Conservation (phyloP, 1,140 invertebrate genomes). For the Hestina assimilis region DNA sequence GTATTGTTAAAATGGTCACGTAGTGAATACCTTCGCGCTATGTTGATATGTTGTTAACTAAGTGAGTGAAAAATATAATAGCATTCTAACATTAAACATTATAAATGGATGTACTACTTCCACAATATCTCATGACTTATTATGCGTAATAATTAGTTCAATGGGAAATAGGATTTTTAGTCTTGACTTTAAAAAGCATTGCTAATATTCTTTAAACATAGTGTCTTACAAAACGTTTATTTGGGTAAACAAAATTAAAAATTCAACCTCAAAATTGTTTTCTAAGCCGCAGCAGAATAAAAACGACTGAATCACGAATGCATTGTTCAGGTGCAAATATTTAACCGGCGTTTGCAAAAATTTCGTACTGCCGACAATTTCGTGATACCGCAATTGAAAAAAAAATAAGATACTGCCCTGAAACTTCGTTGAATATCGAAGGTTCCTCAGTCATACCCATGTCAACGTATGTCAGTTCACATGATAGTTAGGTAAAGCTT, state of each 20-base stretch:
- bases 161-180: no score
- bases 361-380: conserved; percentile 50
- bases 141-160: no score
- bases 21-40: conserved; percentile 27
- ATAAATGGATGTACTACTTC: no score
- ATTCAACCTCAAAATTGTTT: conserved; percentile 1
- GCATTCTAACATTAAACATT: not conserved
- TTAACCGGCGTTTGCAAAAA: conserved; percentile 58
- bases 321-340: conserved; percentile 64
- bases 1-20: conserved; percentile 49
- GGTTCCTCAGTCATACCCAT: conserved; percentile 7
- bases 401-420: not conserved
- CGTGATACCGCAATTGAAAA: conserved; percentile 4
- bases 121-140: no score
- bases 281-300: conserved; percentile 48
- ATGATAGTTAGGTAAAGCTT: conserved; percentile 3
- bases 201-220: no score
- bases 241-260: no score
- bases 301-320: conserved; percentile 44
- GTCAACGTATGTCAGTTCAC: conserved; percentile 26
- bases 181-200: no score
- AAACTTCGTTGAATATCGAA: not conserved
- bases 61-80: not conserved
- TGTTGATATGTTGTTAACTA: not conserved
- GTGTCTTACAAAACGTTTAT: no score